phyloP scores from a whole-genome alignment of 2,797 vertebrate genomes.

The Sebastes vulpes region DNA sequence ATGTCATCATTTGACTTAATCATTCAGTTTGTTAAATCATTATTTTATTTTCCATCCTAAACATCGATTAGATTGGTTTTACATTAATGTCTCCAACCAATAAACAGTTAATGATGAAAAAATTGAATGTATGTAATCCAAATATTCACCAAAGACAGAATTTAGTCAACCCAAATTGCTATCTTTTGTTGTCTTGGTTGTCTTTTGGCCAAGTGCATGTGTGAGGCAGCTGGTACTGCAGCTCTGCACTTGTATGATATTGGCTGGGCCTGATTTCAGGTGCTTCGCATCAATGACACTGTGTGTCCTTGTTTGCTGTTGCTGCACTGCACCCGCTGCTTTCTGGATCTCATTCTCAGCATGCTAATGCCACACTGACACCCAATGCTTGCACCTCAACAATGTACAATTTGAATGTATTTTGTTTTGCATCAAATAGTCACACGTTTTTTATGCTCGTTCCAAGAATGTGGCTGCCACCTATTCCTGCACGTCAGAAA shows the following conservation, averaged over 20 bases:
- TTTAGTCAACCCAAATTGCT: not conserved
- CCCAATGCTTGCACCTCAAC: slow-evolving; percentile 9
- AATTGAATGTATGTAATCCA: not conserved
- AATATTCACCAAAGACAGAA: not conserved
- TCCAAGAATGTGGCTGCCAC: not conserved
- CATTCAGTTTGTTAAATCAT: not conserved
- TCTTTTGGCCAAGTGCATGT: not conserved
- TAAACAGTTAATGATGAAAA: not conserved
- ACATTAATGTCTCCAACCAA: not conserved
- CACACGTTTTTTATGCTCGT: not conserved
- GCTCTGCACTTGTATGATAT: slow-evolving; percentile 19
- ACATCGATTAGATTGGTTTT: not conserved
- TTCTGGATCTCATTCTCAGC: slow-evolving; percentile 46
- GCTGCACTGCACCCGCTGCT: slow-evolving; percentile 41
- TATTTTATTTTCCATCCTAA: not conserved
- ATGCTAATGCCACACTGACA: slow-evolving; percentile 37
- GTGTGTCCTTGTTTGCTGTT: slow-evolving; percentile 45
- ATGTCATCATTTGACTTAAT: not conserved
- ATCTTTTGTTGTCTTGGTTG: not conserved
- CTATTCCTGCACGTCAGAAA: not conserved
- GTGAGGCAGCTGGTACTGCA: slow-evolving; percentile 12
- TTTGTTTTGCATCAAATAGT: slow-evolving; percentile 5
- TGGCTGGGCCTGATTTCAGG: slow-evolving; percentile 37
- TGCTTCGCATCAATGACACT: slow-evolving; percentile 48
- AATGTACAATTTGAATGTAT: slow-evolving; percentile 9